Percentiles rank a stretch among this genome's conserved stretches.
phyloP scores from a whole-genome alignment of 64 coral and sea anemone species.

The Montipora capricornis region DNA sequence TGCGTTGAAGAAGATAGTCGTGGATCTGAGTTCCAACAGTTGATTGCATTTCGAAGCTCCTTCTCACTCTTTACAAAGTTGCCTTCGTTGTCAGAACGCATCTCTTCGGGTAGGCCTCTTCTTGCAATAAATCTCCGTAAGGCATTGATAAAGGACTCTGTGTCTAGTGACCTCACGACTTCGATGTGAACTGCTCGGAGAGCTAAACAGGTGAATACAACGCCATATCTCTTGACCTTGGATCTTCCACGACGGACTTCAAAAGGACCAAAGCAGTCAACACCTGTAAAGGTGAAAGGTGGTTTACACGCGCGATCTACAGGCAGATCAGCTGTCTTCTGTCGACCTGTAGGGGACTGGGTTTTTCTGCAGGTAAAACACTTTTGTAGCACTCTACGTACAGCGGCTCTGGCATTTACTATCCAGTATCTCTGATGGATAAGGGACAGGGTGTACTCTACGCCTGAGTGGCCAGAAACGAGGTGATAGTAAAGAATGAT shows the following conservation, averaged over 20 bases:
- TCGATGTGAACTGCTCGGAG: too few species aligned
- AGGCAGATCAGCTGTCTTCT: slow-evolving; percentile 16
- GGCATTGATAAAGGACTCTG: slow-evolving; percentile 56
- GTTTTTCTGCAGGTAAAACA: slow-evolving; percentile 40
- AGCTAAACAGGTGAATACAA: too few species aligned
- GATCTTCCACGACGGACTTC: slow-evolving; percentile 44
- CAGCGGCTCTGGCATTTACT: slow-evolving; percentile 37
- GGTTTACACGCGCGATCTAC: background rate
- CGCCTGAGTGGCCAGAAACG: slow-evolving; percentile 52
- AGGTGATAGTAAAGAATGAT: slow-evolving; percentile 51
- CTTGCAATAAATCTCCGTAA: slow-evolving; percentile 43
- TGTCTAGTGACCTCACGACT: slow-evolving; percentile 29
- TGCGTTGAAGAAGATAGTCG: background rate
- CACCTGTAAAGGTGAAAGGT: background rate
- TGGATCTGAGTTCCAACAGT: slow-evolving; percentile 60
- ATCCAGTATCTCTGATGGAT: slow-evolving; percentile 39
- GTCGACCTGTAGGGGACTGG: background rate
- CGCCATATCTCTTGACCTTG: too few species aligned
- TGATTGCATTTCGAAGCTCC: slow-evolving; percentile 27
- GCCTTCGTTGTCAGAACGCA: too few species aligned
- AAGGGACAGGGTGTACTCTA: slow-evolving; percentile 40
- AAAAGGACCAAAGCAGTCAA: slow-evolving; percentile 67
- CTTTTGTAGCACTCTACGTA: background rate
- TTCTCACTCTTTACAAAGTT: background rate
- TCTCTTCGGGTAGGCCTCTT: background rate